Evolutionary conservation across 2,113 vertebrate genomes (phyloP), one percentile per base, ranked within the genome.

Genomic region (Neotoma lepida): DNA sequence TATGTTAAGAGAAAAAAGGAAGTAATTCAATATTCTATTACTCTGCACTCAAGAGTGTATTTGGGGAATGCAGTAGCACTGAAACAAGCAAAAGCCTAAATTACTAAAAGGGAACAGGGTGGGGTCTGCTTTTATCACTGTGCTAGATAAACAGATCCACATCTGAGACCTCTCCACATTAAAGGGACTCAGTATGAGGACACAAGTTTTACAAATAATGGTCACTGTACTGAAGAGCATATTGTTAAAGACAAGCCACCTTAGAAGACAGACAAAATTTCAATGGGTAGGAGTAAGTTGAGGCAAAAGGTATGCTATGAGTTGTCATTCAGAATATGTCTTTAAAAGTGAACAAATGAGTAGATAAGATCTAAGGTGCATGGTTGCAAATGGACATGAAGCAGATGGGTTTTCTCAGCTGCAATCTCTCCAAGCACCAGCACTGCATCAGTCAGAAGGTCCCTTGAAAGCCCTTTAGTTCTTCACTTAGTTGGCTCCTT

Each of bases 21-120:
- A 66, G 80, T 44, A 26, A 96, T 54, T 97, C 81, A 70, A 89
- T 95, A 95, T 61, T 28, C n/a, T 82, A 61, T 78, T 35, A 61
- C 46, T 66, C 82, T 86, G n/a, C n/a, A 73, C 41, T 95, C 87
- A 91, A 46, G 17, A 9, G 20, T 73, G 6, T 35, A 58, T 30
- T 91, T 91, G 9, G n/a, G 44, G 18, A 92, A 61, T 6, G 15
- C 41, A 20, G 15, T 33, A 64, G 51, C 6, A 3, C 0, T 46
- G 13, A 17, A 84, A 89, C 18, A 78, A 10, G 81, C 6, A 88
- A 24, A 90, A 33, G 46, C 70, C 35, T 73, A 94, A n/a, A 33
- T 30, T 89, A 54, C 61, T 66, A n/a, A 70, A 89, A 86, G 26
- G 3, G 54, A 91, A 86, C 87, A 85, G 18, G 18, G 41, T 22